Evolutionary conservation across 2,888 invertebrate genomes (phyloP), one percentile per base, ranked within the genome.

Genomic region (Aspidiotus rigidus): DNA sequence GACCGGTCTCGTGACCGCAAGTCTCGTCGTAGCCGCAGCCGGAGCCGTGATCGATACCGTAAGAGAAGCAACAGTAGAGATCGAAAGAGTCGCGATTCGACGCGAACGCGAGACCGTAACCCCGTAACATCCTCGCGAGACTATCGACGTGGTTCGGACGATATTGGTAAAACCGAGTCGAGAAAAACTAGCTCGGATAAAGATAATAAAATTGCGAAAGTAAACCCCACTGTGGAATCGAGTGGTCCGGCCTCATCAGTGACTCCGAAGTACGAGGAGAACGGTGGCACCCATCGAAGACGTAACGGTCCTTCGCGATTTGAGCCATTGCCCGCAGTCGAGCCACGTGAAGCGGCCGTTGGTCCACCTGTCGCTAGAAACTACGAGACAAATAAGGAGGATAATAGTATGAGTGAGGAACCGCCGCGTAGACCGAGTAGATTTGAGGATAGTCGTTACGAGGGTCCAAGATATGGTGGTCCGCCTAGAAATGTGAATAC

Each of bases 31-130:
- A 62, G 78, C 66, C 41, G 82, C 77, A 74, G 77, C 71, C 81
- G 85, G 60, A 83, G 84, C 73, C 78, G 85, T 39, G 83, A 84
- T 74, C 76, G 81, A 17, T 78, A 77, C 71, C 62, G 69, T 74
- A 79, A 71, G 76, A 78, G 73, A 78, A 79, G 83, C n/a, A 81
- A 83, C 64, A 77, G 78, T 49, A 76, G 78, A 42, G 80, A 85
- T 67, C 82, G 86, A 15, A 74, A 79, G 15, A 55, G 73, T 16
- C 66, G 70, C 41, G 71, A 72, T 42, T 60, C 79, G n/a, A 55
- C 73, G n/a, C 63, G 70, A 39, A 70, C 71, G 0, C 73, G 73
- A 41, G 74, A 74, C 28, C 71, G 74, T 42, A 53, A 74, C 72
- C 6, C 72, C 72, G 56, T n/a, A 8, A 49, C 59, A 8, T 44